Evolutionary conservation across 2,888 invertebrate species (phyloP).

Genomic region (Sussaba pulchella): DNA sequence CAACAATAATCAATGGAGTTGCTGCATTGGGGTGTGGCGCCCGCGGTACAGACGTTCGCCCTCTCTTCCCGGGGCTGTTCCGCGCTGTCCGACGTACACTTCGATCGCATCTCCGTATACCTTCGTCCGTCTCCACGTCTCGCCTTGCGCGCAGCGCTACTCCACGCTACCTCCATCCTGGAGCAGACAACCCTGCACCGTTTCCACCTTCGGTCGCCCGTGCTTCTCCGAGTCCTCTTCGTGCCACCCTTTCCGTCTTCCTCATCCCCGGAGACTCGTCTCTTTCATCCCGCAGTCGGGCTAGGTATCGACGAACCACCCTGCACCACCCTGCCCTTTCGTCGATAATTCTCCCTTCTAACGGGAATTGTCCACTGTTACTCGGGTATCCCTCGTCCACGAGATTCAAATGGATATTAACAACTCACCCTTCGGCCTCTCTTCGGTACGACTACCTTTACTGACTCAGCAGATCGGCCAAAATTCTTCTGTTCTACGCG

Average conservation of each 20-base stretch:
- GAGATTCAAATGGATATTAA: neutral
- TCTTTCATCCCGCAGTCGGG: constrained; percentile 18
- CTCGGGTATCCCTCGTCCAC: neutral
- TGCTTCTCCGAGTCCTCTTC: constrained; percentile 58
- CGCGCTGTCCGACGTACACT: constrained; percentile 81
- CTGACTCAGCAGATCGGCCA: too few relatives aligned
- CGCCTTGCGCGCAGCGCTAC: constrained; percentile 58
- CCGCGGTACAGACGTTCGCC: constrained; percentile 69
- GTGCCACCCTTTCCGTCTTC: constrained; percentile 56
- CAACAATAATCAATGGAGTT: constrained; percentile 84
- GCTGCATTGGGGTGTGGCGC: constrained; percentile 83
- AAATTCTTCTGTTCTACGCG: too few relatives aligned
- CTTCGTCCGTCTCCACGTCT: constrained; percentile 55
- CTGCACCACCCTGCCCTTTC: constrained; percentile 59
- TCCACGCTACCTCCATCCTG: constrained; percentile 41
- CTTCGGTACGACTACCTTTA: too few relatives aligned
- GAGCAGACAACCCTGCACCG: constrained; percentile 55
- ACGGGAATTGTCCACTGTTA: constrained; percentile 14
- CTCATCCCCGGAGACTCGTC: constrained; percentile 36
- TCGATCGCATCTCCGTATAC: constrained; percentile 78
- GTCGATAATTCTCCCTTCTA: constrained; percentile 21
- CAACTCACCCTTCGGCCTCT: too few relatives aligned
- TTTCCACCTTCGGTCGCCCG: constrained; percentile 24
- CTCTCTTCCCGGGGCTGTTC: constrained; percentile 72
- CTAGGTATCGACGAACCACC: constrained; percentile 73